phyloP scores from a whole-genome alignment of 53 echinoderm and acorn worm genomes.

The Paracentrotus lividus region DNA sequence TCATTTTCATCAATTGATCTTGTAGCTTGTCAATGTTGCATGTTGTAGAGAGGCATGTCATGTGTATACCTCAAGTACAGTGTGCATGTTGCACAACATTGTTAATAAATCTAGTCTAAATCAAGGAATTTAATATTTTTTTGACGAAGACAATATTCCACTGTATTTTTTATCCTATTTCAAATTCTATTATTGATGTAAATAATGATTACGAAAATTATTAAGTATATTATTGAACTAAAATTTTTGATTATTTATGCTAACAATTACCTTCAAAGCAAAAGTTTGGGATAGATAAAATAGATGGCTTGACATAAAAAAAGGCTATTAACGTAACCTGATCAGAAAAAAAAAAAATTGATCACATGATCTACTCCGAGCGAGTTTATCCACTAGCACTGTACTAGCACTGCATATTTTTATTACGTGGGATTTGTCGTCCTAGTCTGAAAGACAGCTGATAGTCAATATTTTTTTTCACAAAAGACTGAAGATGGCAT shows the following conservation, averaged over 20 bases:
- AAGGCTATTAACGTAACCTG: not conserved
- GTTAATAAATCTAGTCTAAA: constrained; percentile 12
- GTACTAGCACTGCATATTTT: too few relatives aligned
- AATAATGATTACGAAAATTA: too few relatives aligned
- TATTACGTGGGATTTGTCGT: too few relatives aligned
- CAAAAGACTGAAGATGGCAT: constrained; percentile 63
- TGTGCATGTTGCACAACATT: too few relatives aligned
- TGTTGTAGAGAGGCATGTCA: too few relatives aligned
- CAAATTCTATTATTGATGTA: too few relatives aligned
- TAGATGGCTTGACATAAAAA: not conserved
- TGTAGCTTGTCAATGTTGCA: too few relatives aligned
- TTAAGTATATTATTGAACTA: too few relatives aligned
- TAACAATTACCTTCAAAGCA: not conserved
- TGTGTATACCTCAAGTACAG: too few relatives aligned
- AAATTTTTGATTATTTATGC: too few relatives aligned
- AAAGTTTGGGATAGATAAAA: not conserved
- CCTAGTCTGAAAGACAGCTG: not conserved
- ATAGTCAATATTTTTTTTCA: not conserved
- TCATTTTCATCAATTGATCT: too few relatives aligned
- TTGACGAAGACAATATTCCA: not conserved
- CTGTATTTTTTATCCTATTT: not conserved
- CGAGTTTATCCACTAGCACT: not conserved
- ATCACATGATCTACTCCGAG: constrained; percentile 14
- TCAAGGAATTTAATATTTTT: not conserved
- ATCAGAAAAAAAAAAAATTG: not conserved